Base-by-base conservation (phyloP, 2,113 vertebrate species). In the Orthonyx spaldingii region DNA sequence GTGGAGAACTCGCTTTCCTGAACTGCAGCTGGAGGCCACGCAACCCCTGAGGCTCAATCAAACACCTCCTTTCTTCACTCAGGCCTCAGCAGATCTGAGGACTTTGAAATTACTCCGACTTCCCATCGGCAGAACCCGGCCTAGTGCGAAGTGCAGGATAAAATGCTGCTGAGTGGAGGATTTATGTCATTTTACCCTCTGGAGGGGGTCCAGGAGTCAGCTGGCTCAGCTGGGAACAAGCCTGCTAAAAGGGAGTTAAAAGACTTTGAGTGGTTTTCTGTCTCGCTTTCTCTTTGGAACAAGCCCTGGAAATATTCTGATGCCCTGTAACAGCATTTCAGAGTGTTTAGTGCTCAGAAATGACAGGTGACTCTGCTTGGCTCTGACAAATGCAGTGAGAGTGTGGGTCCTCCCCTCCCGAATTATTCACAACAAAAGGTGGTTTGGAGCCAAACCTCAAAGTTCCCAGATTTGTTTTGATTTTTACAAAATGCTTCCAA, bases 401-500 rank as follows among this genome's bases (percentile, higher is more conserved):
- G 41, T 50, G 52, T 63, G 70, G 33, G 79, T 71, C 49, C 46
- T 56, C 39, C 42, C n/a, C 23, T 83, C 16, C 26, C 28, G 4
- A 70, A 70, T 94, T 71, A 94, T 77, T 86, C 56, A 59, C 70
- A 60, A 57, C 56, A 41, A 90, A 95, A 79, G 20, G n/a, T 33
- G 47, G 44, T 66, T 84, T 59, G 37, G 84, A 92, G 84, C 33
- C 76, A 74, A 81, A 53, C 46, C 37, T 90, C 70, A 42, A n/a
- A 92, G 87, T 86, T 93, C 60, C 47, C 50, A 59, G 57, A 57
- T 91, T 80, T 93, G 68, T 93, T 94, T 91, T 93, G 87, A 78
- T 65, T 95, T 93, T 76, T 35, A 69, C 47, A 76, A 77, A 96
- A 90, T 24, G 37, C 52, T 68, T 89, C 65, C 79, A 49, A 59